Evolutionary conservation across 2,797 vertebrate species (phyloP).

Genomic region (Graptemys geographica): DNA sequence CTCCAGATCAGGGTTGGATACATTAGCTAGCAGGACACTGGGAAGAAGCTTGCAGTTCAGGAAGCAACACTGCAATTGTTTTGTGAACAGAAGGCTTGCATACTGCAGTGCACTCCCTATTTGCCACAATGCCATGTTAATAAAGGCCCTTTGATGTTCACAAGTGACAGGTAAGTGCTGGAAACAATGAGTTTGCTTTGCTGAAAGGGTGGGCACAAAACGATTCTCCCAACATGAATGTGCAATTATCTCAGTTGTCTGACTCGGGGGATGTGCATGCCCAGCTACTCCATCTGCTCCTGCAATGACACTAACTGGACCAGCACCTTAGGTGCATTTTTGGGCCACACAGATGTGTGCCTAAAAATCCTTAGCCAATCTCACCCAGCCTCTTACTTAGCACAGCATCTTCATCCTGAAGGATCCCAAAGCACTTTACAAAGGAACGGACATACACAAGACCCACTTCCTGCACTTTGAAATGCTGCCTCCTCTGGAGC

Average conservation of each 20-base stretch:
- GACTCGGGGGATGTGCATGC: neutral
- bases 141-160: neutral
- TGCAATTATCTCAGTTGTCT: neutral
- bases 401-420: neutral
- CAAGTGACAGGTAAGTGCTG: neutral
- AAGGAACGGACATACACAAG: neutral
- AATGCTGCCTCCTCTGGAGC: no score
- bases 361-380: neutral
- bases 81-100: conserved; percentile 2
- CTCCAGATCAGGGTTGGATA: neutral
- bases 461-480: no score
- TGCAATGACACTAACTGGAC: neutral
- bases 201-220: neutral
- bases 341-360: neutral
- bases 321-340: neutral
- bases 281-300: neutral
- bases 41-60: neutral
- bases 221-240: neutral
- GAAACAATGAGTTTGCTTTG: neutral
- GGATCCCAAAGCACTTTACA: neutral
- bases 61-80: no score
- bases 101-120: conserved; percentile 3
- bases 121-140: neutral
- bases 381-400: neutral
- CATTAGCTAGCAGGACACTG: no score